Evolutionary conservation across 2,888 invertebrate genomes (phyloP).

Genomic region (Auanema freiburgensis): DNA sequence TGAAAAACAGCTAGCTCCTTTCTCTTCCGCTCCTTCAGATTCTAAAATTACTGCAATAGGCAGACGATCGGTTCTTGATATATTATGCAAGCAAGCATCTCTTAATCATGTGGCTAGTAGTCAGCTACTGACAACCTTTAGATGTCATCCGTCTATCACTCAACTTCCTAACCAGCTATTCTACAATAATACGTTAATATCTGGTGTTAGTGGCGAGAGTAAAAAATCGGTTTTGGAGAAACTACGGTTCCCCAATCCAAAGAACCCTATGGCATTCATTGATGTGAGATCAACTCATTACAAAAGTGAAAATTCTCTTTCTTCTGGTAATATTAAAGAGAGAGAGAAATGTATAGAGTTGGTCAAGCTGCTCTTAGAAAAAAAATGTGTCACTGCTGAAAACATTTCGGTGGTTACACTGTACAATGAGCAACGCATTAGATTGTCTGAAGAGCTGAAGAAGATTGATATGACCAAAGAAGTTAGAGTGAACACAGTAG

Average conservation of each 20-base stretch:
- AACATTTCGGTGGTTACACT: slow-evolving; percentile 17
- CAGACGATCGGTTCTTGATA: no score
- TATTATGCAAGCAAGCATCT: no score
- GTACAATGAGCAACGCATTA: slow-evolving; percentile 18
- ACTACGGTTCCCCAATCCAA: slow-evolving; percentile 7
- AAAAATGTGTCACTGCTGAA: neutral
- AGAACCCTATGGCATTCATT: neutral
- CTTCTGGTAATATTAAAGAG: no score
- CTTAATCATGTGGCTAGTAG: slow-evolving; percentile 14
- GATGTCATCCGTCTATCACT: slow-evolving; percentile 8
- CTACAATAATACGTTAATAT: slow-evolving; percentile 3
- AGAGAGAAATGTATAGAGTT: neutral
- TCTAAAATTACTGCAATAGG: no score
- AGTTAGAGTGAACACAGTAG: slow-evolving; percentile 9
- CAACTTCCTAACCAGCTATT: slow-evolving; percentile 15
- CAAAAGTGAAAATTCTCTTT: no score
- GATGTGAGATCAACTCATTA: neutral
- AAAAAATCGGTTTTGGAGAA: neutral
- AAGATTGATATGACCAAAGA: neutral
- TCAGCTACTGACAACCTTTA: slow-evolving; percentile 16
- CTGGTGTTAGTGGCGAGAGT: neutral
- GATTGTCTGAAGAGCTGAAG: neutral
- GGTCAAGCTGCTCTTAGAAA: neutral
- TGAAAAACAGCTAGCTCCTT: neutral
- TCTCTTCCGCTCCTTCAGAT: neutral